These are phyloP conservation scores for Drosophila mimica DNA, from an alignment of 2,888 invertebrate genomes.

Conservation along the genomic window DNA sequence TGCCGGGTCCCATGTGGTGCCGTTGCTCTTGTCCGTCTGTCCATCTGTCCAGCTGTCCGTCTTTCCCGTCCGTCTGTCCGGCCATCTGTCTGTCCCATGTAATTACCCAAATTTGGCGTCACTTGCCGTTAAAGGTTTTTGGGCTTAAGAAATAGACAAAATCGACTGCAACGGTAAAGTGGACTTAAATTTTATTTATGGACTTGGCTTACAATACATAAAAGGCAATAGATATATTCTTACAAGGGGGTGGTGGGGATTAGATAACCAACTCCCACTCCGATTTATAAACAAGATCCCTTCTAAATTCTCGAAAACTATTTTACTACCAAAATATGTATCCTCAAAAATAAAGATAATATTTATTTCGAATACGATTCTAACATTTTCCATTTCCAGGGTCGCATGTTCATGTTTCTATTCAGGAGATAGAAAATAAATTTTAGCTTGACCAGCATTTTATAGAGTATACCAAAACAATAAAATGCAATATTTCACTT, in stretches of 20 bases:
- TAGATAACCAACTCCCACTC: background rate
- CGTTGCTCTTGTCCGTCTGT: conserved; percentile 5
- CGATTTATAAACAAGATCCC: background rate
- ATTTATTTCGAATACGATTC: too few relatives aligned
- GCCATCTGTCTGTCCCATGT: conserved; percentile 49
- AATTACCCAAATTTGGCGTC: conserved; percentile 79
- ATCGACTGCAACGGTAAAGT: conserved; percentile 59
- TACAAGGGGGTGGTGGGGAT: background rate
- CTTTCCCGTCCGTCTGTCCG: background rate
- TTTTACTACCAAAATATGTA: too few relatives aligned
- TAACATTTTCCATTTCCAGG: too few relatives aligned
- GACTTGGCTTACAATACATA: conserved; percentile 38
- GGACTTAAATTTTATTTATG: conserved; percentile 63
- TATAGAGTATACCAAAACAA: too few relatives aligned
- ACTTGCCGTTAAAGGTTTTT: conserved; percentile 72
- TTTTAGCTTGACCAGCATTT: too few relatives aligned
- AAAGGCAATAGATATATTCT: conserved; percentile 19
- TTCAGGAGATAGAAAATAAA: too few relatives aligned
- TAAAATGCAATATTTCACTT: too few relatives aligned
- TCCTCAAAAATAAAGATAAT: too few relatives aligned
- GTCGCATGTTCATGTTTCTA: too few relatives aligned
- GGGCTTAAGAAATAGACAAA: conserved; percentile 42
- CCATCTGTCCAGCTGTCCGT: conserved; percentile 5
- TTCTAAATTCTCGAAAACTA: too few relatives aligned
- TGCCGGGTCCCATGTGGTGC: conserved; percentile 54